Base-by-base conservation (phyloP, 2,797 vertebrate species). In the Saxicola maurus region DNA sequence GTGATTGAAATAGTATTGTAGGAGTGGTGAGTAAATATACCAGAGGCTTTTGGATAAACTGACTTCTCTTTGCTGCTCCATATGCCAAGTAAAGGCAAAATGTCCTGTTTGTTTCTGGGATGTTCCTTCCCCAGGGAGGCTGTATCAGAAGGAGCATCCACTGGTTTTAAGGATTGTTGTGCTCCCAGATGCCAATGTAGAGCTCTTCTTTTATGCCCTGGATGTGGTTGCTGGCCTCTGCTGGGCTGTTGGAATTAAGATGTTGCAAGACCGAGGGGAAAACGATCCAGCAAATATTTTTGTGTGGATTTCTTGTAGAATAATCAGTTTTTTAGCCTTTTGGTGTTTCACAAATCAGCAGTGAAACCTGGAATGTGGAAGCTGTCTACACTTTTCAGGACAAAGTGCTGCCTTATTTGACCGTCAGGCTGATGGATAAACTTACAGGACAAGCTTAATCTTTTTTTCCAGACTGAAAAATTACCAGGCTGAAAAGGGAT, bases 1-100 rank as follows among this genome's bases (percentile, higher is more conserved):
- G 31, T 82, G 86, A 60, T 76, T 57, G 91, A 86, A 95, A 91
- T 81, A 91, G 51, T 87, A n/a, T 79, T 62, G 56, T 55, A 72
- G 87, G 82, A 86, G 67, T 31, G 33, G 38, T 46, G 84, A 75
- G 76, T 81, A 75, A 91, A 92, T 46, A 56, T 5, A 53, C 15
- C 8, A 30, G 73, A 59, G 85, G 48, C 45, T 52, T 91, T 89
- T 74, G 69, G 82, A 49, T 91, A 69, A 86, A 79, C 71, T 56
- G 65, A 15, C 30, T 84, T 87, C 72, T 61, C 38, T 92, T 53
- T 89, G 62, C 64, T 85, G 49, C 16, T 51, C 45, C 12, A 3
- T 83, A 6, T 55, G 23, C 45, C 31, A 42, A 88, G 45, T 48
- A 49, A 81, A 91, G 67, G 52, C 53, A 90, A 20, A 51, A 59